Percentiles rank a stretch among this genome's conserved stretches.
Conservation (phyloP, 2,888 invertebrate species). For the Ochropleura leucogaster region DNA sequence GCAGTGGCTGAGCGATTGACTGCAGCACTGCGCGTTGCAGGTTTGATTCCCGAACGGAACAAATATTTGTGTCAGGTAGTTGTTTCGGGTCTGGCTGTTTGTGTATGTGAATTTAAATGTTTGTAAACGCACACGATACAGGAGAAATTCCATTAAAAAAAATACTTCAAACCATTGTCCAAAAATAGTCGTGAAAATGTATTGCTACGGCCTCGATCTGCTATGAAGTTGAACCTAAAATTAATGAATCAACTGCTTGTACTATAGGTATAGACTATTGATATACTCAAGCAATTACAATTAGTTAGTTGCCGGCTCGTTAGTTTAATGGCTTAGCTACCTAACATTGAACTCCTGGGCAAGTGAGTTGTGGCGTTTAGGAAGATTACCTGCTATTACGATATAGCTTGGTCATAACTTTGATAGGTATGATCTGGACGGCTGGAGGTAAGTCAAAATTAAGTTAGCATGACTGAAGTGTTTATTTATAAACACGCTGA, state of each 20-base stretch:
- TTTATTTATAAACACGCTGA: background rate
- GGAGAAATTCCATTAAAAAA: too few relatives aligned
- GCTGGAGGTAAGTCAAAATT: background rate
- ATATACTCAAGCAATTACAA: conserved; percentile 53
- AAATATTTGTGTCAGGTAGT: too few relatives aligned
- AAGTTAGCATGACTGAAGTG: background rate
- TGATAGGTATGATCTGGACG: background rate
- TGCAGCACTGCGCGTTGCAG: too few relatives aligned
- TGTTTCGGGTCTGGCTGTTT: too few relatives aligned
- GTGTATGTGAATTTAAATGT: too few relatives aligned
- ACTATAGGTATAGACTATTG: conserved; percentile 44
- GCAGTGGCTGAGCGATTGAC: too few relatives aligned
- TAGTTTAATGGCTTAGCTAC: conserved; percentile 59
- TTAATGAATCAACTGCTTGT: conserved; percentile 33
- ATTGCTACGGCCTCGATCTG: conserved; percentile 14
- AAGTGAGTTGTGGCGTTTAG: conserved; percentile 36
- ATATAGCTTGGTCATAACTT: conserved; percentile 24
- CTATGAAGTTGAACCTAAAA: conserved; percentile 14
- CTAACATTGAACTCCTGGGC: conserved; percentile 39
- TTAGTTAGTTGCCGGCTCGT: conserved; percentile 55
- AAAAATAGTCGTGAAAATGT: background rate
- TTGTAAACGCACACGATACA: too few relatives aligned
- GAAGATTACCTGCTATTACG: conserved; percentile 49
- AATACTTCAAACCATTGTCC: background rate
- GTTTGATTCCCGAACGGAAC: too few relatives aligned